Conservation (phyloP, 1,140 invertebrate species). For the Philotrypesis tridentata region DNA sequence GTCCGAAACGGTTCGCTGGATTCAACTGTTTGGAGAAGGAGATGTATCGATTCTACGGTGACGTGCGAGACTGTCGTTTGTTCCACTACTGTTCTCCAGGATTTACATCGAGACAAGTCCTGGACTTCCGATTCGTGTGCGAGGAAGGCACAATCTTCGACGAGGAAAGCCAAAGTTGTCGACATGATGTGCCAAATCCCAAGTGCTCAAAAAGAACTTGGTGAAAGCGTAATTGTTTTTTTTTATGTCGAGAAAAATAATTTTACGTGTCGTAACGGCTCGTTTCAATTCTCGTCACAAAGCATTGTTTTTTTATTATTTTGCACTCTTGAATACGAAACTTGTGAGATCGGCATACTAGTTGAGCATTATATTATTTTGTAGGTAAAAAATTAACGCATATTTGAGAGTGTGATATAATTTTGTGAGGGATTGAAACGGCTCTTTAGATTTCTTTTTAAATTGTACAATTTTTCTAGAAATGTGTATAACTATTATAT, state of each 20-base stretch:
- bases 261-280: slow-evolving; percentile 6
- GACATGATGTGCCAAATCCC: slow-evolving; percentile 58
- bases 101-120: slow-evolving; percentile 74
- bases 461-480: slow-evolving; percentile 11
- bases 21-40: slow-evolving; percentile 77
- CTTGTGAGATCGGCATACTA: neutral
- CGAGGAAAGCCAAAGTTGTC: slow-evolving; percentile 74
- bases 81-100: slow-evolving; percentile 78
- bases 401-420: slow-evolving; percentile 31
- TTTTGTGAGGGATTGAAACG: slow-evolving; percentile 29
- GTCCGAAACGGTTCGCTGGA: slow-evolving; percentile 43
- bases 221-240: slow-evolving; percentile 42
- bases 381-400: neutral
- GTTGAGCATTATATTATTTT: neutral
- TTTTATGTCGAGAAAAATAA: neutral
- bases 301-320: neutral
- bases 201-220: slow-evolving; percentile 63
- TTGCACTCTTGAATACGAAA: slow-evolving; percentile 8
- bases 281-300: slow-evolving; percentile 1
- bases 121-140: slow-evolving; percentile 78
- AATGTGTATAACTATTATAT: neutral
- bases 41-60: slow-evolving; percentile 76
- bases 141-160: slow-evolving; percentile 76
- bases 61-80: slow-evolving; percentile 75
- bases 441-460: slow-evolving; percentile 10